These are phyloP conservation scores for Ptychadena robeensis DNA, from an alignment of 2,797 vertebrate genomes.

Conservation along the genomic window DNA sequence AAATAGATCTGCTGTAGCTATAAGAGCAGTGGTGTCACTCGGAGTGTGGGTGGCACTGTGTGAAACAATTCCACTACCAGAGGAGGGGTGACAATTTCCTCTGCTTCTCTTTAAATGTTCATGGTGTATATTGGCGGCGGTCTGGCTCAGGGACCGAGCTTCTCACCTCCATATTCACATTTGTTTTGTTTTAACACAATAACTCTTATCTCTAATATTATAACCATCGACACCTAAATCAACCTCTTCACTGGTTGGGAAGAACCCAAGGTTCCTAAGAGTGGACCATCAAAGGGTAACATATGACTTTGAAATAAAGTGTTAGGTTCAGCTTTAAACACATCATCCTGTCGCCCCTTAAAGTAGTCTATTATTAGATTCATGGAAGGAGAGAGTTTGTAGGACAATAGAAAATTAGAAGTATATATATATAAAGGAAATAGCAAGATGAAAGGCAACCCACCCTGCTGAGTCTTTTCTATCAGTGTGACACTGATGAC, in stretches of 20 bases:
- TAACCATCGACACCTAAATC: background rate
- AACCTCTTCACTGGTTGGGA: background rate
- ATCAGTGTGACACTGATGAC: conserved; percentile 32
- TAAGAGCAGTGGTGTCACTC: no score
- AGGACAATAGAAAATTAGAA: conserved; percentile 23
- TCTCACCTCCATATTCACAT: no score
- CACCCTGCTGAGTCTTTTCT: conserved; percentile 48
- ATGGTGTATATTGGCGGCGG: no score
- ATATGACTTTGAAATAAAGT: background rate
- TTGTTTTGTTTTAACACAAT: background rate
- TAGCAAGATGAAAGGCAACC: conserved; percentile 36
- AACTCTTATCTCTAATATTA: background rate
- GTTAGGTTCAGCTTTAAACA: background rate
- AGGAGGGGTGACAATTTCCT: no score
- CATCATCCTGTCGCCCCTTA: conserved; percentile 1
- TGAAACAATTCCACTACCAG: no score
- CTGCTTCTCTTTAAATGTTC: no score
- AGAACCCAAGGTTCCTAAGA: background rate
- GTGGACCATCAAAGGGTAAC: background rate
- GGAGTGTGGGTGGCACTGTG: no score
- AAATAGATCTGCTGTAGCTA: no score
- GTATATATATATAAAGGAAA: conserved; percentile 35
- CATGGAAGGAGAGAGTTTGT: background rate
- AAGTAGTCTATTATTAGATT: conserved; percentile 28
- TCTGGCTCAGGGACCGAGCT: no score